Base-by-base conservation (phyloP, 1,140 invertebrate species). In the Mamestra configurata region DNA sequence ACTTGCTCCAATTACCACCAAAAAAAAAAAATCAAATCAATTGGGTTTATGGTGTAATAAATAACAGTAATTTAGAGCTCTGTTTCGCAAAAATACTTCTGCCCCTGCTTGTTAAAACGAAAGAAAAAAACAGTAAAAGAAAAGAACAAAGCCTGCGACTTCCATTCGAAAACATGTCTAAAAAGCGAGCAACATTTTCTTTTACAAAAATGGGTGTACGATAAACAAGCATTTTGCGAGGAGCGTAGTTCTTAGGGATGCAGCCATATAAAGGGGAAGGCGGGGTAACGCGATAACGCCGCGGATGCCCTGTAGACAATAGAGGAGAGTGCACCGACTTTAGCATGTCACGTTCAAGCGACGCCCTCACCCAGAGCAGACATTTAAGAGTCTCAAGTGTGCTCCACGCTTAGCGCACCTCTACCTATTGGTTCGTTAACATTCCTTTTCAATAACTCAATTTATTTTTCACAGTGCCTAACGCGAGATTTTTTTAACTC, bases 251-350 rank as follows among this genome's bases (percentile, higher is more conserved):
- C 61, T 71, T 79, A 76, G 51, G 64, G 66, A 71, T 75, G 80
- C 84, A 87, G 86, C 80, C 82, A 81, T 88, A 84, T 83, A 84
- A 88, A 83, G 78, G 79, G 79, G 72, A 64, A 80, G 64, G 75
- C 49, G 43, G 79, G 73, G 82, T 84, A 84, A 86, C 79, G 75
- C 72, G 86, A 86, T 88, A 88, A 85, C 80, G 75, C 79, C 51
- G 72, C 82, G 81, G 84, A 80, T 82, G 83, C 81, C 57, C 43
- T 61, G 64, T 59, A 84, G 84, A 87, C 86, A 87, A 86, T 83
- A 79, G 80, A 53, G 11, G 35, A 20, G 70, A 79, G 20, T 57
- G 80, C 71, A 55, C 43, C 64, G 72, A 40, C 68, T 77, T 71
- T 76, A 77, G 27, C 76, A 70, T 59, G 82, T 84, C 84, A 84